A percentile compares a stretch with the other conserved stretches of the same genome.
Conservation (phyloP, 64 coral and sea anemone genomes). For the Pocillopora damicornis region DNA sequence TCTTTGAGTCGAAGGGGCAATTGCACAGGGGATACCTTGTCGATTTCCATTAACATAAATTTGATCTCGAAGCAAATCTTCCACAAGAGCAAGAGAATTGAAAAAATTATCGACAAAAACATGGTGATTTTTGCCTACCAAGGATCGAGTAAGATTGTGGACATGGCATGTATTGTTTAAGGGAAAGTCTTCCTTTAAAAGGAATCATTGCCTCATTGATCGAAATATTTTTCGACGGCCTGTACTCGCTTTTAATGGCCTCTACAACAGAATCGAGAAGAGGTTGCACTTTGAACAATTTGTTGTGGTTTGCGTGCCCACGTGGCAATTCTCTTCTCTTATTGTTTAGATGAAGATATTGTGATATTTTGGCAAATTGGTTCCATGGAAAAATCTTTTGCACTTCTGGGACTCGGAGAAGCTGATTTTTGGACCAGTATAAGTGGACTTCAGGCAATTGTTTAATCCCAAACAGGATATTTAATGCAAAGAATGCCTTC, state of each 20-base stretch:
- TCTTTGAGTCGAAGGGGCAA: not conserved
- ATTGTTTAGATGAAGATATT: constrained; percentile 43
- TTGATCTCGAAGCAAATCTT: constrained; percentile 12
- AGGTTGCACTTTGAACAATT: constrained; percentile 35
- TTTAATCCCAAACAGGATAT: constrained; percentile 30
- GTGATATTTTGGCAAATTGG: constrained; percentile 15
- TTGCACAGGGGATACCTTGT: not conserved
- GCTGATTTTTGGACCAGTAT: constrained; percentile 24
- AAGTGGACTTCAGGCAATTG: constrained; percentile 1
- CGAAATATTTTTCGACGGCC: constrained; percentile 1
- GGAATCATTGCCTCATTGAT: constrained; percentile 14
- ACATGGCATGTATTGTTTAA: not conserved
- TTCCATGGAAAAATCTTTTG: constrained; percentile 27
- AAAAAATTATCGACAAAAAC: constrained; percentile 27
- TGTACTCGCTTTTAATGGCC: constrained; percentile 20
- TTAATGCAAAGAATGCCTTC: constrained; percentile 6
- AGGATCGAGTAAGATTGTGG: not conserved
- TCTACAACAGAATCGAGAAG: constrained; percentile 22
- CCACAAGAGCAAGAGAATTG: constrained; percentile 3
- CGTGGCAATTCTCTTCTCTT: not conserved
- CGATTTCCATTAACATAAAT: constrained; percentile 39
- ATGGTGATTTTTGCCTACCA: constrained; percentile 11
- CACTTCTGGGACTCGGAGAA: constrained; percentile 18
- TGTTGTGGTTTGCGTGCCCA: constrained; percentile 32
- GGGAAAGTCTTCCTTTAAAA: constrained; percentile 7